Conservation (phyloP, 2,797 vertebrate species). For the Aeoliscus strigatus region DNA sequence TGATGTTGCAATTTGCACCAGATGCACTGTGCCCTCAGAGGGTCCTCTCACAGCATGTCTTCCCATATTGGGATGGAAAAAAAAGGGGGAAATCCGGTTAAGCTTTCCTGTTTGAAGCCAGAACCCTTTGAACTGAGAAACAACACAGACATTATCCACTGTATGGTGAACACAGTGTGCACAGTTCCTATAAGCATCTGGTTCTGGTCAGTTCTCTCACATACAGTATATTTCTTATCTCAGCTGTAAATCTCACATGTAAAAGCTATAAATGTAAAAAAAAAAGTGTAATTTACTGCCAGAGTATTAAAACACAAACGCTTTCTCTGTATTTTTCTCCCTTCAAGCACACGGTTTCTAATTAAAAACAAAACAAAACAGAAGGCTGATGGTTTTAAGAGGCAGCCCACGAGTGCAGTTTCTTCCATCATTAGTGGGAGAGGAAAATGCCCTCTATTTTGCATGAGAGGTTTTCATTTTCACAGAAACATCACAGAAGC, state of each 20-base stretch:
- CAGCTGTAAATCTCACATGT: no score
- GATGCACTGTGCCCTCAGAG: background rate
- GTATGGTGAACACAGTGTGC: slow-evolving; percentile 6
- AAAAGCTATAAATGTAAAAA: slow-evolving; percentile 11
- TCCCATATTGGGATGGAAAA: slow-evolving; percentile 1
- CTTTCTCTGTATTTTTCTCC: no score
- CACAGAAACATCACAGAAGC: slow-evolving; percentile 14
- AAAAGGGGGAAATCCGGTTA: slow-evolving; percentile 7
- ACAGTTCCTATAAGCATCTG: slow-evolving; percentile 3
- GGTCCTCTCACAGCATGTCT: background rate
- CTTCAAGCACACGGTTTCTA: slow-evolving; percentile 26
- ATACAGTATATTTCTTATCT: no score
- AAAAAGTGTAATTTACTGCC: no score
- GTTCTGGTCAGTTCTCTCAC: no score
- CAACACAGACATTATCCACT: background rate
- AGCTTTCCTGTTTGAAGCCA: background rate
- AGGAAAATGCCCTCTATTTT: slow-evolving; percentile 20
- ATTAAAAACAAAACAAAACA: slow-evolving; percentile 74
- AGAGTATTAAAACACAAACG: no score
- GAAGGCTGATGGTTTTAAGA: slow-evolving; percentile 21
- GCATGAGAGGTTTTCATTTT: slow-evolving; percentile 19
- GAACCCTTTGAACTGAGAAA: slow-evolving; percentile 3
- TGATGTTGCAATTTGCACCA: background rate
- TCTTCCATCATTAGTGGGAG: slow-evolving; percentile 7
- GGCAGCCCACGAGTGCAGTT: slow-evolving; percentile 28